phyloP scores from a whole-genome alignment of 2,888 invertebrate species.

The Timandra comae region DNA sequence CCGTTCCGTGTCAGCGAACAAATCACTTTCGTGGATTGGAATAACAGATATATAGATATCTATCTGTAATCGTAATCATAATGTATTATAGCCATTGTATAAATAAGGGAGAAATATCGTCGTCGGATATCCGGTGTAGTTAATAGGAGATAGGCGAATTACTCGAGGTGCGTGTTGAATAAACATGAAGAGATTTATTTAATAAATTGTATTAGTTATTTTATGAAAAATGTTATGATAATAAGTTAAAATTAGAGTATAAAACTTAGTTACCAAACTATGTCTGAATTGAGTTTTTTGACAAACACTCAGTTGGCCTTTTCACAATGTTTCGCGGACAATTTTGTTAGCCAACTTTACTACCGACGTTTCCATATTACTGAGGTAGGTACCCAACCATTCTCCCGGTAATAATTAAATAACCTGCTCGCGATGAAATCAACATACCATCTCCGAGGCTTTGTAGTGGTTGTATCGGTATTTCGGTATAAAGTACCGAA shows the following conservation, averaged over 20 bases:
- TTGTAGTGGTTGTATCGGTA: conserved; percentile 4
- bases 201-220: too few species aligned
- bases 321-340: conserved; percentile 35
- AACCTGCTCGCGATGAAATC: conserved; percentile 26
- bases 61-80: conserved; percentile 11
- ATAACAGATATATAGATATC: conserved; percentile 10
- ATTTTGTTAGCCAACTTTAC: conserved; percentile 48
- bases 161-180: conserved; percentile 13
- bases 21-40: conserved; percentile 12
- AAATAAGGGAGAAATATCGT: conserved; percentile 15
- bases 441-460: conserved; percentile 7
- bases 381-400: conserved; percentile 38
- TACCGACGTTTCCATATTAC: conserved; percentile 39
- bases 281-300: conserved; percentile 40
- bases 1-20: conserved; percentile 7
- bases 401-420: conserved; percentile 38
- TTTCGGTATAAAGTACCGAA: background rate
- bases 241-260: too few species aligned
- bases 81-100: conserved; percentile 17
- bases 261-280: conserved; percentile 49
- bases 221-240: too few species aligned
- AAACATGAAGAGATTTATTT: too few species aligned
- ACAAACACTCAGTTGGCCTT: conserved; percentile 42
- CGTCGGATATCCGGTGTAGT: conserved; percentile 20
- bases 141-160: conserved; percentile 20